These are phyloP conservation scores for Dipodomys spectabilis DNA, from an alignment of 2,113 vertebrate species.

Conservation along the genomic window DNA sequence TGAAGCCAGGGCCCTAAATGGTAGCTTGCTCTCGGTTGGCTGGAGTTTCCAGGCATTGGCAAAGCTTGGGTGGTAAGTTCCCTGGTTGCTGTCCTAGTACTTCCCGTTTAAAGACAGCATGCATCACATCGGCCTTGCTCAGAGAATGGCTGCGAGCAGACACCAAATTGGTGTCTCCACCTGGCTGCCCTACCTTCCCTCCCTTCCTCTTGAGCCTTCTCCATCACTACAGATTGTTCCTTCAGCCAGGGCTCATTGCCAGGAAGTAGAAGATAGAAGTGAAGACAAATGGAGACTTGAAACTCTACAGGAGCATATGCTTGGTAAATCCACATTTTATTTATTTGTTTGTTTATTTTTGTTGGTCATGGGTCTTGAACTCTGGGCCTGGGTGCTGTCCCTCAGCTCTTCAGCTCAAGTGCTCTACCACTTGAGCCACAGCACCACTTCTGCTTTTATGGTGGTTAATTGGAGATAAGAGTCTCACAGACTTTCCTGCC, in stretches of 20 bases:
- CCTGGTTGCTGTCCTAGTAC: background rate
- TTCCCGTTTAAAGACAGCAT: constrained; percentile 20
- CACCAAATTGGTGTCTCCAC: background rate
- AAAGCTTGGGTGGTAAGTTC: background rate
- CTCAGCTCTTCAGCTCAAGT: no score
- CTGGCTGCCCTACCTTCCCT: background rate
- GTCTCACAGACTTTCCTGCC: no score
- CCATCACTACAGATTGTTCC: background rate
- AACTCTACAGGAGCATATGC: background rate
- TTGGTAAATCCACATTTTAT: background rate
- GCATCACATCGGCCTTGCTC: background rate
- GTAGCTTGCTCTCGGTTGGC: background rate
- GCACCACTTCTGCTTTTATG: no score
- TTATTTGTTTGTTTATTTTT: no score
- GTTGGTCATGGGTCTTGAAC: no score
- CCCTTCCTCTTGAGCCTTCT: background rate
- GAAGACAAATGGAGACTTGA: background rate
- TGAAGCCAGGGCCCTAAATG: background rate
- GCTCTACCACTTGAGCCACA: no score
- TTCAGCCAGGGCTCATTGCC: background rate
- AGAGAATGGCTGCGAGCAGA: background rate
- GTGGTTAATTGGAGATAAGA: no score
- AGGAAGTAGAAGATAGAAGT: background rate
- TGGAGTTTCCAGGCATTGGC: background rate
- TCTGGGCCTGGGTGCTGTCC: no score